Base-by-base conservation (phyloP, 2,797 vertebrate species). In the Sebastes vulpes region DNA sequence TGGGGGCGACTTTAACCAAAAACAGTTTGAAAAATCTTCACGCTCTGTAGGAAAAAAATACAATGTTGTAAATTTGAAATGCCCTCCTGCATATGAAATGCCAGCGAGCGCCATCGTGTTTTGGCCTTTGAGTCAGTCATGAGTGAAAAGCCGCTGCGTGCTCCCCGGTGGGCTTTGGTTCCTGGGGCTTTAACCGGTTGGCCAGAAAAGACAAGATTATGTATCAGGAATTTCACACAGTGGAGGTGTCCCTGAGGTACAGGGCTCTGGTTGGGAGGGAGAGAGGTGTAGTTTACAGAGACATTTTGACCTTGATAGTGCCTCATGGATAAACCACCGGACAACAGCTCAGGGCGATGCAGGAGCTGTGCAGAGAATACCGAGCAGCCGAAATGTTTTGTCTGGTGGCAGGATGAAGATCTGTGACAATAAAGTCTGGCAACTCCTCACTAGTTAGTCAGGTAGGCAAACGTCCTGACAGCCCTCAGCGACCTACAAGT, bases 41-140 rank as follows among this genome's bases (percentile, higher is more conserved):
- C 25, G 38, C 69, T 81, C 68, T 28, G 42, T 7, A 9, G 26
- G 28, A 6, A 56, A 79, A 79, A 26, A 77, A 80, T 5, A 72
- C 71, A 81, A 28, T 20, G 26, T 64, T 77, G 57, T 80, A 77
- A 63, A 84, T 89, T 84, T 67, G 64, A 86, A 89, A 82, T 70
- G 35, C 74, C 72, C 77, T 72, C 65, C 58, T 84, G 82, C 72
- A 81, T 90, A 73, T 69, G 83, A 93, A 93, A 93, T 91, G 75
- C 82, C 91, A 92, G 63, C 31, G 66, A 89, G 82, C 89, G 80
- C 53, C 65, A 54, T 84, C 88, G 77, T 76, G 53, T 86, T 91
- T 81, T 92, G 85, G 85, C 86, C 84, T 91, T 94, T 92, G 73
- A 92, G 77, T 83, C 83, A 78, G 79, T 91, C 85, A 91, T 91